Evolutionary conservation across 2,888 invertebrate genomes (phyloP).

Genomic region (Agrochola macilenta): DNA sequence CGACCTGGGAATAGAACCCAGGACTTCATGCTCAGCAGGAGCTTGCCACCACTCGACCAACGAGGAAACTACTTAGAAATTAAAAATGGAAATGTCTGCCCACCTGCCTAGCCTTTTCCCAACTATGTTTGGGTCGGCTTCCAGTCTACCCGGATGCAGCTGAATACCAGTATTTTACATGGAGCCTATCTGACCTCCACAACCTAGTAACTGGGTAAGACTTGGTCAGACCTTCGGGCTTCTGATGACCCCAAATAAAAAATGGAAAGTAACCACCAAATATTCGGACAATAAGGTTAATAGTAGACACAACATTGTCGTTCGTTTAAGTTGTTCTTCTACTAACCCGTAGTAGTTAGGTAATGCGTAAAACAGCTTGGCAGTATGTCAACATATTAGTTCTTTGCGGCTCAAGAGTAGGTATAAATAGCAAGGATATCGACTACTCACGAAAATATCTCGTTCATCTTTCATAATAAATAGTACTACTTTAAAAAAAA

Average conservation of each 20-base stretch:
- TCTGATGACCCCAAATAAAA: not conserved
- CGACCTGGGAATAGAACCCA: not conserved
- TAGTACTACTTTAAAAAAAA: not conserved
- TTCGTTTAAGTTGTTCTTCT: slow-evolving; percentile 27
- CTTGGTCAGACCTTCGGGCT: too few relatives aligned
- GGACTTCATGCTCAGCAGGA: not conserved
- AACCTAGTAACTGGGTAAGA: too few relatives aligned
- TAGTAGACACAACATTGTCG: slow-evolving; percentile 6
- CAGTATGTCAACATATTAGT: slow-evolving; percentile 65
- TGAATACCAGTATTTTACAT: too few relatives aligned
- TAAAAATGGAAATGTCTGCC: not conserved
- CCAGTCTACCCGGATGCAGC: too few relatives aligned
- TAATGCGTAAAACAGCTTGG: slow-evolving; percentile 66
- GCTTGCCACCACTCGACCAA: not conserved
- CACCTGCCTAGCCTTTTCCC: too few relatives aligned
- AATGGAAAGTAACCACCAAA: not conserved
- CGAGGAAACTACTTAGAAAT: not conserved
- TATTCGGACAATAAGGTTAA: not conserved
- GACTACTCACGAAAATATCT: slow-evolving; percentile 45
- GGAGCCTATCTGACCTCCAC: too few relatives aligned
- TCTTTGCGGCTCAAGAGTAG: slow-evolving; percentile 52
- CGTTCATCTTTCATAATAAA: slow-evolving; percentile 38
- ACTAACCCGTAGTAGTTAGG: slow-evolving; percentile 28
- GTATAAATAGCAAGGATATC: slow-evolving; percentile 62
- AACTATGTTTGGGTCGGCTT: too few relatives aligned